Conservation (phyloP, 2,113 vertebrate genomes). For the Sinocyclocheilus maitianheensis region DNA sequence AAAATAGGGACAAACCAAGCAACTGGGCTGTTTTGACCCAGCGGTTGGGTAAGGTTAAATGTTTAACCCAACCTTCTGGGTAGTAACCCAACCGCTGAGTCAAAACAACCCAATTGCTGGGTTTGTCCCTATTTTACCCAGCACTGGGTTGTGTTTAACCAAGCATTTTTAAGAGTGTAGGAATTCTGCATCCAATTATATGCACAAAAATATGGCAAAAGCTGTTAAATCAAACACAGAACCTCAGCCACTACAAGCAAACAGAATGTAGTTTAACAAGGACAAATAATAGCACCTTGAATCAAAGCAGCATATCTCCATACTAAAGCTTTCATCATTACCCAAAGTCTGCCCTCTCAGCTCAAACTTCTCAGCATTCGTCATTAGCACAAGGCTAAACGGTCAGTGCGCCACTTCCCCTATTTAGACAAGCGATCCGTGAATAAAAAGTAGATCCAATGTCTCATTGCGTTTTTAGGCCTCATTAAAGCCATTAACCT, state of each 20-base stretch:
- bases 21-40: too few relatives aligned
- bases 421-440: slow-evolving; percentile 50
- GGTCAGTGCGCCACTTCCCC: slow-evolving; percentile 41
- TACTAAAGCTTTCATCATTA: neutral
- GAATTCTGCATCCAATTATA: slow-evolving; percentile 1
- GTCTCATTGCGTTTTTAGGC: slow-evolving; percentile 45
- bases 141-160: too few relatives aligned
- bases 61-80: too few relatives aligned
- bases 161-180: too few relatives aligned
- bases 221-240: neutral
- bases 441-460: slow-evolving; percentile 49
- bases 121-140: too few relatives aligned
- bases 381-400: slow-evolving; percentile 31
- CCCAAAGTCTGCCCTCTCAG: slow-evolving; percentile 30
- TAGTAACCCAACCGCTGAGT: too few relatives aligned
- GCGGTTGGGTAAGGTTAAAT: too few relatives aligned
- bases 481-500: slow-evolving; percentile 52
- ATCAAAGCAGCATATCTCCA: neutral
- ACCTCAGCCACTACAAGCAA: neutral
- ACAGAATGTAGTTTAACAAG: neutral
- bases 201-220: neutral
- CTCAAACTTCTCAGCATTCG: slow-evolving; percentile 21
- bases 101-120: too few relatives aligned
- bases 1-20: too few relatives aligned
- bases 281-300: slow-evolving; percentile 15